Evolutionary conservation across 2,113 vertebrate species (phyloP), one percentile per base, ranked within the genome.

Genomic region (Xiphophorus maculatus): DNA sequence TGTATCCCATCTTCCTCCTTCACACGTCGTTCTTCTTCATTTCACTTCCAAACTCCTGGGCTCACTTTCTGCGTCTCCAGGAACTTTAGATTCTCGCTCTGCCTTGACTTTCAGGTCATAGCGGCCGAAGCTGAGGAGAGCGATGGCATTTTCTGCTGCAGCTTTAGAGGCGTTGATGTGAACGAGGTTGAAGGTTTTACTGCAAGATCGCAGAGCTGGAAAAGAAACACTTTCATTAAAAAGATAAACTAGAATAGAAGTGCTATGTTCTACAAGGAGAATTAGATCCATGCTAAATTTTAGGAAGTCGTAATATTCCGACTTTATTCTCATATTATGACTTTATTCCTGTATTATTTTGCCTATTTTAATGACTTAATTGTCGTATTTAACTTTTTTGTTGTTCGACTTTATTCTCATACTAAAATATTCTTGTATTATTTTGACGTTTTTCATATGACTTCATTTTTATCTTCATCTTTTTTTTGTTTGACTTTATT

Each of bases 141-240:
- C 60, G 51, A 27, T 69, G 84, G 80, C 65, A 69, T 61, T 66
- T 28, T 22, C 37, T 48, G 28, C 65, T 63, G 1, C 70, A 11
- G 79, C 60, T 73, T 37, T 25, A 0, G 15, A 60, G 66, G 78
- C 71, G 83, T 71, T 83, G 67, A 87, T 62, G 80, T 73, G 67
- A 73, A 33, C 71, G 28, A 42, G 54, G 66, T 4, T 72, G 73
- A 79, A 77, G 71, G 27, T 30, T 48, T 13, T 13, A 3, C 44
- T 60, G 44, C 3, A 3, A 71, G 61, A 14, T 44, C 44, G 22
- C 66, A 42, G 33, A 74, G 11, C 25, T 54, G 29, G 29, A 25
- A 66, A 48, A 0, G 0, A 2, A 8, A 6, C 65, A 28, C 40
- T n/a, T 27, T 2, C 5, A 66, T 66, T 13, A 0, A 27, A 42